Evolutionary conservation across 2,113 vertebrate species (phyloP), one percentile per base, ranked within the genome.

Genomic region (Strix aluco): DNA sequence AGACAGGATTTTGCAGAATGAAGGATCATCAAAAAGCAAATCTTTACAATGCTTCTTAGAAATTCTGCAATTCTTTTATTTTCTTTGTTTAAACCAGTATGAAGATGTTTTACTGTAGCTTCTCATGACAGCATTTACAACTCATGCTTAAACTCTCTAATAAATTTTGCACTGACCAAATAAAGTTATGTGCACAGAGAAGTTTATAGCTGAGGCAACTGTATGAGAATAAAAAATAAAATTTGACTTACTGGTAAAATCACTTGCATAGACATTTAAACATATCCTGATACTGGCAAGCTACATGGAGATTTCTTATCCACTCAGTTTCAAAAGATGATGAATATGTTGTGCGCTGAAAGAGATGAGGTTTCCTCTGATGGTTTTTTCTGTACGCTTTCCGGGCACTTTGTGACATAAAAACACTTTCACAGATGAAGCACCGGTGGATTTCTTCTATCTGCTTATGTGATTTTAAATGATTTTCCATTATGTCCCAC

Each of bases 401-500:
- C 62, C 80, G 89, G 34, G 86, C 73, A 80, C 88, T 92, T 29
- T 42, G 75, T 36, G 77, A 95, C 61, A 81, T n/a, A 63, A 93
- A 97, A 63, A 46, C 74, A 70, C 89, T 93, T 84, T 69, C 61
- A 61, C 87, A 92, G 29, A 86, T 8, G 27, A 92, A 61, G 88
- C 94, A 97, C 27, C 80, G 57, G 57, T 44, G 95, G 57, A 44
- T 79, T 90, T 80, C 91, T 71, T 81, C 91, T 67, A 88, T 40
- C 26, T 15, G 63, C 22, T 88, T 86, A 40, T 81, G 93, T 36
- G 81, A 86, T 78, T 94, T 75, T 84, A 98, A 97, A 59, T 97
- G 92, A 49, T 80, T 94, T 95, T 98, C 96, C 94, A 98, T 96
- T 74, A 94, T 94, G 17, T 81, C 83, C 97, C 95, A 98, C 16